phyloP scores from a whole-genome alignment of 2,888 invertebrate species.

The Eupelmus urozonus region DNA sequence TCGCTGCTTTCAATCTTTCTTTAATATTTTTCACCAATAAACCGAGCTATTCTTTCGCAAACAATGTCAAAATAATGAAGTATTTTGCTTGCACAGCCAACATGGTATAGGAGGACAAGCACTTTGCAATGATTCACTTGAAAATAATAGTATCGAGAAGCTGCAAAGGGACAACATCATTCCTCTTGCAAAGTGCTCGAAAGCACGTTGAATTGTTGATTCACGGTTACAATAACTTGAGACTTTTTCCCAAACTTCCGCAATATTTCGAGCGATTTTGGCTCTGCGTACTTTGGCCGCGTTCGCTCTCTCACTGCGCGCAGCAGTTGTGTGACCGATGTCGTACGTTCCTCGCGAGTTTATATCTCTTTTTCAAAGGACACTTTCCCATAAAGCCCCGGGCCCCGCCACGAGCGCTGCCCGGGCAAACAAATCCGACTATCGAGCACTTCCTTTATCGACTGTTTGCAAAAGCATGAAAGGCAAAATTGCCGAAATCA shows the following conservation, averaged over 20 bases:
- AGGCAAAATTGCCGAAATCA: background rate
- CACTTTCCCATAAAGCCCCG: slow-evolving; percentile 6
- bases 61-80: no score
- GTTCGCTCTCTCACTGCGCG: no score
- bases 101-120: no score
- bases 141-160: background rate
- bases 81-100: no score
- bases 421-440: background rate
- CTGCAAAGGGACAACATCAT: background rate
- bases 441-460: background rate
- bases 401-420: background rate
- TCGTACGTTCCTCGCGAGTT: background rate
- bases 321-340: slow-evolving; percentile 1
- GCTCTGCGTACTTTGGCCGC: background rate
- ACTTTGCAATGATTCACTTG: no score
- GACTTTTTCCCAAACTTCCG: slow-evolving; percentile 11
- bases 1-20: no score
- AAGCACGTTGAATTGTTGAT: background rate
- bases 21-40: no score
- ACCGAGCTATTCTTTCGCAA: no score
- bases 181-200: background rate
- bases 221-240: slow-evolving; percentile 28
- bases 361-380: slow-evolving; percentile 5
- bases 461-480: no score
- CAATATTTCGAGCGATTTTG: slow-evolving; percentile 20